Evolutionary conservation across 2,888 invertebrate species (phyloP).

Genomic region (Phyllotreta cruciferae): DNA sequence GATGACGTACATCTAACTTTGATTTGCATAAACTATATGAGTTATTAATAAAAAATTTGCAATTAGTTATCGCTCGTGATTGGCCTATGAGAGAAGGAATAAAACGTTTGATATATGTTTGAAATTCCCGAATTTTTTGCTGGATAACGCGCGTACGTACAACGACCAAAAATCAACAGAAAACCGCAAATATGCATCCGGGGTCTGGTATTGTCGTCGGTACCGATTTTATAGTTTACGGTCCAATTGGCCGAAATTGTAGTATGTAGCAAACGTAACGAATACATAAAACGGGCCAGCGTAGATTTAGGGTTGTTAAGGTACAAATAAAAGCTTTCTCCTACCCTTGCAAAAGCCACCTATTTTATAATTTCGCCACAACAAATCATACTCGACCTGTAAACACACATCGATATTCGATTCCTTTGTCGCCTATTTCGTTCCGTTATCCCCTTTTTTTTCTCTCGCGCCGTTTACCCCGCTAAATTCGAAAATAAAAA

Average conservation of each 20-base stretch:
- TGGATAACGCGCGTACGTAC: background rate
- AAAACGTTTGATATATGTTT: background rate
- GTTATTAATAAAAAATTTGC: too few species aligned
- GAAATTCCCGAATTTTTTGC: slow-evolving; percentile 9
- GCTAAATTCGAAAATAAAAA: slow-evolving; percentile 13
- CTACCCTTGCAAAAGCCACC: too few species aligned
- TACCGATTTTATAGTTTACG: slow-evolving; percentile 10
- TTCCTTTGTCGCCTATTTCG: too few species aligned
- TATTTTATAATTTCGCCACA: too few species aligned
- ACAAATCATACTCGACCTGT: too few species aligned
- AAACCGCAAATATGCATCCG: slow-evolving; percentile 10
- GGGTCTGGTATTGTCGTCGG: slow-evolving; percentile 5
- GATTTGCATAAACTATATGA: too few species aligned
- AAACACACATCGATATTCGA: too few species aligned
- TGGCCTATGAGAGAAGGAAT: too few species aligned
- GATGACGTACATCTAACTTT: too few species aligned
- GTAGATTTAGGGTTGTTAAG: too few species aligned
- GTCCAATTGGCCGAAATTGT: slow-evolving; percentile 14
- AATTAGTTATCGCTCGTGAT: too few species aligned
- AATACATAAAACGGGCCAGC: background rate
- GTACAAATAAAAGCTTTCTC: too few species aligned
- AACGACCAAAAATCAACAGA: slow-evolving; percentile 1
- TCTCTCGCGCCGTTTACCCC: background rate
- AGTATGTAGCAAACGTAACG: slow-evolving; percentile 11
- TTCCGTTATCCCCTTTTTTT: slow-evolving; percentile 3